phyloP scores from a whole-genome alignment of 2,113 vertebrate genomes.

The Ia io region DNA sequence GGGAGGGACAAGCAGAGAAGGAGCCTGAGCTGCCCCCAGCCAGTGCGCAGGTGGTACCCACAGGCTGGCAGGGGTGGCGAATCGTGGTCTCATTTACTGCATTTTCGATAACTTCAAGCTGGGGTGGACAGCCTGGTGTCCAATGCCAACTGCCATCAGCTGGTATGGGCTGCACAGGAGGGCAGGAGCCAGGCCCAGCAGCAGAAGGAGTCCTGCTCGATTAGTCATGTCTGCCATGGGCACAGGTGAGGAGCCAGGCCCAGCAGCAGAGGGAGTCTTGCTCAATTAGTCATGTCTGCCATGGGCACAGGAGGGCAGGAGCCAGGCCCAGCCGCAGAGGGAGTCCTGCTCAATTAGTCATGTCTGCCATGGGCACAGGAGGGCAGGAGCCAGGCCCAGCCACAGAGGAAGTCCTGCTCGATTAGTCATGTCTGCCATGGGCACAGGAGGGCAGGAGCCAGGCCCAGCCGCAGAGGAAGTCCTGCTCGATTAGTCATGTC shows the following conservation, averaged over 20 bases:
- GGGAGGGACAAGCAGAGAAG: rapidly evolving
- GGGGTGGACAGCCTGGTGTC: rapidly evolving
- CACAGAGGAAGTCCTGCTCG: neutral
- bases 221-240: too few species aligned
- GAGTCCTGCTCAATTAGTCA: neutral
- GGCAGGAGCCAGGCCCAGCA: too few species aligned
- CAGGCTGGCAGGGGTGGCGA: neutral
- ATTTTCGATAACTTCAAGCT: neutral
- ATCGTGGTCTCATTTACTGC: rapidly evolving
- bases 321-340: too few species aligned
- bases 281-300: neutral
- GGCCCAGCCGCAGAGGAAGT: neutral
- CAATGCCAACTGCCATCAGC: rapidly evolving
- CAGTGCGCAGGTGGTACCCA: rapidly evolving
- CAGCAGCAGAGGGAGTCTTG: neutral
- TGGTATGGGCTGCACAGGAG: neutral
- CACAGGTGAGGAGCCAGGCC: neutral
- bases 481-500: neutral
- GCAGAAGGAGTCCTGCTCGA: too few species aligned
- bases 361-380: neutral
- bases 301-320: neutral
- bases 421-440: neutral
- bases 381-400: too few species aligned
- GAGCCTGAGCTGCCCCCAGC: rapidly evolving
- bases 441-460: neutral